Base-by-base conservation (phyloP, 2,797 vertebrate genomes). In the Ctenopoma kingsleyae region DNA sequence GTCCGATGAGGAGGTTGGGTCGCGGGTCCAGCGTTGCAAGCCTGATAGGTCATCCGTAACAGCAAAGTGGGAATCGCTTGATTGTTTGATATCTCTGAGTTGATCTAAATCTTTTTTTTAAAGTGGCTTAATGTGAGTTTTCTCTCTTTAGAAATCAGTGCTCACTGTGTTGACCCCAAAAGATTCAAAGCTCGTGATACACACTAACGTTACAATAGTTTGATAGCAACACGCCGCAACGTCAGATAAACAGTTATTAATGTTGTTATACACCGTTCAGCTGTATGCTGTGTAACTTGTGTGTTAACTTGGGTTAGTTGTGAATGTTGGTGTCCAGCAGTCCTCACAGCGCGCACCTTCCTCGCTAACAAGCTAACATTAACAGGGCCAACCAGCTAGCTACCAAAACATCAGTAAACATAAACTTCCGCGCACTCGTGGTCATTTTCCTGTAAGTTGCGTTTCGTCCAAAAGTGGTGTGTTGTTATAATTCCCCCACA, bases 341-440 rank as follows among this genome's bases (percentile, higher is more conserved):
- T 64, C 55, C 41, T 8, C 49, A 22, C 70, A 47, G 64, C 47
- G 61, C 78, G 68, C 67, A 76, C 73, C 74, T 80, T 75, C 77
- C 54, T 58, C 54, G 88, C 88, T 87, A 89, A 64, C 75, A 82
- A 41, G 90, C 90, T 89, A 90, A 86, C 84, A 71, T 90, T 89
- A 90, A 86, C 84, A 72, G 69, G 66, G 83, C 89, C 75, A 90
- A 64, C 75, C 69, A 81, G 86, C 86, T 84, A 89, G 78, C 80
- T 83, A 49, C 62, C 44, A 32, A 51, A 79, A 80, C 77, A 71
- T 50, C 83, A 86, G 72, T 79, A 79, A 89, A 86, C 68, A 84
- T 72, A 85, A 88, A 91, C 85, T 86, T 91, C 72, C 63, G 65
- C 62, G 52, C 52, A 64, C 70, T 76, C 59, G 13, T 62, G 27